Base-by-base conservation (phyloP, 2,113 vertebrate species). In the Pterocles burchelli region DNA sequence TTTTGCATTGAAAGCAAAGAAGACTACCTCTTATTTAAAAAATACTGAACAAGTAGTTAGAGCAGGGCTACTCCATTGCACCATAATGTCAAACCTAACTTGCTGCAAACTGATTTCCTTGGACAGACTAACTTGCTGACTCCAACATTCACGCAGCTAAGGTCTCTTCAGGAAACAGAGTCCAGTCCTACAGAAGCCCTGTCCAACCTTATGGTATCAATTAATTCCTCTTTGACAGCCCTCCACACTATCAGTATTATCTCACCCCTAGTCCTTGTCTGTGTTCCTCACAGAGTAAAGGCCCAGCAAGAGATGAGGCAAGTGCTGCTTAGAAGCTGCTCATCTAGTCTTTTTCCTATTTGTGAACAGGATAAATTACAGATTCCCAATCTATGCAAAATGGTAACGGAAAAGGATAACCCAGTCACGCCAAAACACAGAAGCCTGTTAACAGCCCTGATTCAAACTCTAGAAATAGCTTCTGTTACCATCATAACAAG, bases 391-490 rank as follows among this genome's bases (percentile, higher is more conserved):
- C 49, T 71, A 82, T 3, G 7, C 48, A 83, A 89, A 82, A 83
- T 14, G n/a, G 24, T 68, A 83, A 61, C 36, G 62, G 45, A 67
- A 87, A 85, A 76, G 33, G 43, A 91, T 36, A 38, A 52, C 36
- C 25, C 25, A 58, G 41, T n/a, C 51, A 63, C 55, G 65, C 22
- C 83, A 91, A 85, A 91, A 17, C 49, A 86, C 34, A 78, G 54
- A 71, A 91, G 29, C 25, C 38, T 78, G 12, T 10, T 77, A 83
- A 85, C 36, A 82, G 41, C 29, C 82, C 33, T 70, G 41, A 65
- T 88, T 75, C 55, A 85, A 86, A 77, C 45, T 72, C 67, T 71
- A 89, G 54, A 88, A 92, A 84, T 34, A 80, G 68, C 70, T 93
- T 80, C 46, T 74, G 28, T 58, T 80, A 49, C 33, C 33, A 73